Base-by-base conservation (phyloP, 2,888 invertebrate species). In the Nemoura dubitans region DNA sequence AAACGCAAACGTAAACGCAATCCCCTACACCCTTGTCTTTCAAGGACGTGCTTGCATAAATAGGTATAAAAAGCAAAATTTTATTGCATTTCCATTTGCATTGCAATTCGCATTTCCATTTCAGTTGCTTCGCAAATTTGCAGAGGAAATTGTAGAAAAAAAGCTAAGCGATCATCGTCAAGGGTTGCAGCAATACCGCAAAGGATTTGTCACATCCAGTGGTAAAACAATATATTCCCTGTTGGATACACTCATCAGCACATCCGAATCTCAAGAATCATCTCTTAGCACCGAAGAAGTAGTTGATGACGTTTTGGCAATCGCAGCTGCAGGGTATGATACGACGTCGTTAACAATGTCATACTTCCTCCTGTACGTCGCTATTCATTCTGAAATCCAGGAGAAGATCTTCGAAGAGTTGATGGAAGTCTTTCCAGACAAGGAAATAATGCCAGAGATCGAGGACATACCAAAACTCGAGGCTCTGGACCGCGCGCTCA, bases 321-420 rank as follows among this genome's bases (percentile, higher is more conserved):
- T 89, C 7, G 87, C 88, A 25, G 87, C 87, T 26, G 88, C 87
- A 26, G 89, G 89, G 16, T 87, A 87, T 77, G 89, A 89, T 78
- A 89, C 88, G 7, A 88, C 89, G 0, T 87, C 88, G 0, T 85
- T 86, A 21, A 78, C 85, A 0, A 84, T 85, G 25, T 83, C 86
- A 0, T 88, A 86, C 76, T 76, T 87, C 6, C 36, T 88, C 16
- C 78, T 88, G 30, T 84, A 88, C 81, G 59, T 89, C 76, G 89
- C 88, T 10, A 84, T 88, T 43, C 87, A 89, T 83, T 87, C 86
- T 42, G 87, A 88, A 76, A 76, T 76, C n/a, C 76, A 76, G 26
- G 76, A 76, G 2, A 3, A 76, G 14, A 76, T 76, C 26, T 21
- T 7, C n/a, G 3, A 76, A 25, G 76, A 76, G 26, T 21, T 76